Conservation (phyloP, 2,113 vertebrate species). For the Casuarius casuarius region DNA sequence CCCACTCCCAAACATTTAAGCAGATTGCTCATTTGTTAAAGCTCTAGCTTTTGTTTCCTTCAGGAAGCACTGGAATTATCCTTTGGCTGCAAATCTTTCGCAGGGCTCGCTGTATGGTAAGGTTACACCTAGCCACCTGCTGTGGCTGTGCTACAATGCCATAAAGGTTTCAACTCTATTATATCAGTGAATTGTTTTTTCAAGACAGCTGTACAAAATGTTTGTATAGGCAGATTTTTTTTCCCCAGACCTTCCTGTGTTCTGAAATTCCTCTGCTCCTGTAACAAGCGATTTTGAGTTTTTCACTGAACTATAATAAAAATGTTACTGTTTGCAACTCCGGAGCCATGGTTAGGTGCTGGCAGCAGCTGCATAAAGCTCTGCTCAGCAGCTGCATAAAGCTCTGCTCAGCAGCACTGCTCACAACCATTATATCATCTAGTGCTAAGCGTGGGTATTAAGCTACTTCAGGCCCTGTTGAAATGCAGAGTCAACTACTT, state of each 20-base stretch:
- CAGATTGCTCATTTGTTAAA: neutral
- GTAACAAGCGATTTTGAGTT: neutral
- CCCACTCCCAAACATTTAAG: neutral
- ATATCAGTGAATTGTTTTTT: slow-evolving; percentile 12
- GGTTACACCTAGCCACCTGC: slow-evolving; percentile 36
- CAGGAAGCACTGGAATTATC: slow-evolving; percentile 44
- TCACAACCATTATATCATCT: fast-evolving
- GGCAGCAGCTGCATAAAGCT: neutral
- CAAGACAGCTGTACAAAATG: neutral
- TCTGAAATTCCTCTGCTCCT: neutral
- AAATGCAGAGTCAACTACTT: neutral
- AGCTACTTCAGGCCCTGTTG: neutral
- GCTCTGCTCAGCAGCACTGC: neutral
- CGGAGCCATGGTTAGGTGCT: neutral
- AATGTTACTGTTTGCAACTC: neutral
- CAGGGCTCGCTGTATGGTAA: neutral
- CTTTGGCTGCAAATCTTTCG: neutral
- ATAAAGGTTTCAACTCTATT: neutral
- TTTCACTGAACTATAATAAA: neutral
- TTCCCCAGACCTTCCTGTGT: neutral
- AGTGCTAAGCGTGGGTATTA: fast-evolving
- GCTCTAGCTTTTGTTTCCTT: slow-evolving; percentile 27
- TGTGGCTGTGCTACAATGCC: neutral
- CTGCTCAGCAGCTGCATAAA: neutral
- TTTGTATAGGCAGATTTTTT: neutral